Evolutionary conservation across 2,113 vertebrate genomes (phyloP).

Genomic region (Meleagris gallopavo): DNA sequence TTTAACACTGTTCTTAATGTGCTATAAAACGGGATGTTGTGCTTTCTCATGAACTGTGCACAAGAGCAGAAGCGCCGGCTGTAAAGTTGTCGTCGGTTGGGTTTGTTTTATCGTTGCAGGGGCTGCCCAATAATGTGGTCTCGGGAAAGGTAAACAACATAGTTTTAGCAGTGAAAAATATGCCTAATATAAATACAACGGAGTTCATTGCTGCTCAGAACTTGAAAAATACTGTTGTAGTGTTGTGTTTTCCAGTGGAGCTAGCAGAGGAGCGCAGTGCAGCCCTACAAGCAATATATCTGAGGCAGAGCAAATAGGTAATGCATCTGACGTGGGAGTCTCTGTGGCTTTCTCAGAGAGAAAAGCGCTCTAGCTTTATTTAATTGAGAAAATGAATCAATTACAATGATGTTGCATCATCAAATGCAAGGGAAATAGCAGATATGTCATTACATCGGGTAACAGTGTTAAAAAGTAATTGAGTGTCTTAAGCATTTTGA

Average conservation of each 20-base stretch:
- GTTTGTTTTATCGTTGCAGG: conserved; percentile 64
- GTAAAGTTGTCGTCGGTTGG: conserved; percentile 36
- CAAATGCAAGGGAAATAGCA: conserved; percentile 66
- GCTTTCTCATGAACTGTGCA: conserved; percentile 76
- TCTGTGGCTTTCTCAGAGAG: conserved; percentile 64
- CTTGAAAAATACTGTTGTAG: conserved; percentile 68
- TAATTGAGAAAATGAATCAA: conserved; percentile 87
- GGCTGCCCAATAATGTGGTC: conserved; percentile 20
- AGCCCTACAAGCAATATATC: conserved; percentile 68
- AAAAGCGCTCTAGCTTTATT: conserved; percentile 75
- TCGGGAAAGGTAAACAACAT: conserved; percentile 75
- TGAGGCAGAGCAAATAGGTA: conserved; percentile 56
- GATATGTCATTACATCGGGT: conserved; percentile 65
- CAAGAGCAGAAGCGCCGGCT: conserved; percentile 9
- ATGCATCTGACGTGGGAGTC: conserved; percentile 66
- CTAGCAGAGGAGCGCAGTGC: conserved; percentile 67
- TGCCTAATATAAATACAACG: conserved; percentile 75
- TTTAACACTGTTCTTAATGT: conserved; percentile 25
- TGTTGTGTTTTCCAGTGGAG: conserved; percentile 65
- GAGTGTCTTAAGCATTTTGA: conserved; percentile 78
- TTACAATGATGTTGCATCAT: conserved; percentile 77
- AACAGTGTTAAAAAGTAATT: conserved; percentile 76
- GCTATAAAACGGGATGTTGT: conserved; percentile 38
- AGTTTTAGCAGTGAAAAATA: conserved; percentile 79
- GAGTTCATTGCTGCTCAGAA: conserved; percentile 48